These are phyloP conservation scores for Synergus umbraculus DNA, from an alignment of 2,888 invertebrate species.

Conservation along the genomic window DNA sequence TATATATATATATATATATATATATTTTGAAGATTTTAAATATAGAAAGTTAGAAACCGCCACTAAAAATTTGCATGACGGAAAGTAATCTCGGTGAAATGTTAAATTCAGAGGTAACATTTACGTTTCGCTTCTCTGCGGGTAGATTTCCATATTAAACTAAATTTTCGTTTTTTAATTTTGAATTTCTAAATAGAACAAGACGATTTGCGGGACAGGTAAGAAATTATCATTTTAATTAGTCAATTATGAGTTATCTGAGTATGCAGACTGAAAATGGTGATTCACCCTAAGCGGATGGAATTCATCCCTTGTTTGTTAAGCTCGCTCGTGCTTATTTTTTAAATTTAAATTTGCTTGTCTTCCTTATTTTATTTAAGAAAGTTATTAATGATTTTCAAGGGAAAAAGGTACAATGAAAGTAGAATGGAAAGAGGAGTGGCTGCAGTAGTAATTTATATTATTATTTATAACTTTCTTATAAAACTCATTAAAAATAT, in stretches of 20 bases:
- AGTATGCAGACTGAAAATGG: background rate
- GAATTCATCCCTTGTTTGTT: slow-evolving; percentile 17
- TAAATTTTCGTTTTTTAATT: slow-evolving; percentile 6
- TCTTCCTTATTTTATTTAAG: background rate
- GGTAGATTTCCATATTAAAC: slow-evolving; percentile 19
- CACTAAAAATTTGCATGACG: slow-evolving; percentile 16
- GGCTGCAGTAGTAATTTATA: too few relatives aligned
- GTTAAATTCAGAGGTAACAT: slow-evolving; percentile 28
- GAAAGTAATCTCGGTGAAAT: slow-evolving; percentile 27
- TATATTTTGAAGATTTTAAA: background rate
- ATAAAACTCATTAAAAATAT: background rate
- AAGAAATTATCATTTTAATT: slow-evolving; percentile 40
- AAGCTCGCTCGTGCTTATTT: slow-evolving; percentile 8
- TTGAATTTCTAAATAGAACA: slow-evolving; percentile 3
- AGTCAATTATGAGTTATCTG: slow-evolving; percentile 36
- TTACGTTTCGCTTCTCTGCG: background rate
- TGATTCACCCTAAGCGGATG: background rate
- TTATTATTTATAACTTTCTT: background rate
- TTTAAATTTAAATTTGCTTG: background rate
- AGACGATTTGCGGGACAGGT: background rate
- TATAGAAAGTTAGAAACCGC: background rate
- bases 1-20: too few relatives aligned
- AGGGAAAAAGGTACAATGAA: background rate
- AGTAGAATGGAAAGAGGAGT: too few relatives aligned
- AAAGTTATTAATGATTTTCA: background rate